Base-by-base conservation (phyloP, 64 coral and sea anemone genomes). In the Montipora foliosa region DNA sequence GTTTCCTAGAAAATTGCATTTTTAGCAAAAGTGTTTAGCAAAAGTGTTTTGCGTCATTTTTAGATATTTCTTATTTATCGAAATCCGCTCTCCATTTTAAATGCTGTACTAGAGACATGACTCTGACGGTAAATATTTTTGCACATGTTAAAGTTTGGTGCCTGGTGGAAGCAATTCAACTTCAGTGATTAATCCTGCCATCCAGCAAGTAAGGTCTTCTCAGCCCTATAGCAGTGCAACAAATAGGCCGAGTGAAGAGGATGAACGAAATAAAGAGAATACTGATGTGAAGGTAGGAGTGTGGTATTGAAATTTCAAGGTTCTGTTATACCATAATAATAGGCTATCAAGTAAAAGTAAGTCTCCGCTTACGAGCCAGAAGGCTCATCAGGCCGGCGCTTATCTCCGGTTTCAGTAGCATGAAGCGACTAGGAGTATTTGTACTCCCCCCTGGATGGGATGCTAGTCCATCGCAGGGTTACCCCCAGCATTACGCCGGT, bases 171-270 rank as follows among this genome's bases (percentile, higher is more conserved):
- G 76, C 16, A 78, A 19, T 78, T 78, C 76, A 12, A 78, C 76
- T 78, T 0, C 76, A 49, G 76, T 19, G 10, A 47, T 12, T 49
- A 45, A 19, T 49, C 76, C 76, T 17, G 76, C 76, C 13, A 64
- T 11, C 60, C 4, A 9, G 60, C 60, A 64, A 64, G 60, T 17
- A 16, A 48, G 46, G 46, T 29, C 69, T 29, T 29, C 44, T 16
- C 44, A 47, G 16, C 76, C 76, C 16, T n/a, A n/a, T n/a, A n/a
- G n/a, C n/a, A n/a, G n/a, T 78, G 76, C 44, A 13, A 78, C 10
- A 16, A 78, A 78, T 78, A 47, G 46, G 46, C 75, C 75, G 8
- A 78, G 75, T 49, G 75, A 78, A 78, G 75, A 78, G 75, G 75
- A 78, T 44, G 75, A 78, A 49, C 9, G 75, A 78, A 17, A n/a